Conservation (phyloP, 2,888 invertebrate species). For the Agrochola lota region DNA sequence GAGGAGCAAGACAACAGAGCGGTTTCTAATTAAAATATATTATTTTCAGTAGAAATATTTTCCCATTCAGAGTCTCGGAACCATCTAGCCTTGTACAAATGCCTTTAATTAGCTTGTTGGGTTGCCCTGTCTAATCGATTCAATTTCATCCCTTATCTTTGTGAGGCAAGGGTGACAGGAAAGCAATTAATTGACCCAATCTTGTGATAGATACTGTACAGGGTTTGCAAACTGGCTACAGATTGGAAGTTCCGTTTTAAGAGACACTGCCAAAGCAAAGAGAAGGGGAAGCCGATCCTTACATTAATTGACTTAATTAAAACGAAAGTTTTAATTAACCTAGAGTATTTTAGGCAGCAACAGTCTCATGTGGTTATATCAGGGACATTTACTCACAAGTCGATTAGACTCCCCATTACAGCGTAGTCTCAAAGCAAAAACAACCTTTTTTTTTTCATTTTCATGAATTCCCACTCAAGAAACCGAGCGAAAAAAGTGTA, state of each 20-base stretch:
- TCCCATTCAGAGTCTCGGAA: background rate
- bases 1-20: background rate
- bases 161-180: conserved; percentile 48
- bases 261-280: background rate
- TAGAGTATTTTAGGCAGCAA: background rate
- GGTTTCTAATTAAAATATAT: background rate
- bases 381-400: no score
- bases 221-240: conserved; percentile 29
- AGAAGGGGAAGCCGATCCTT: background rate
- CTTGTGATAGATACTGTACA: conserved; percentile 34
- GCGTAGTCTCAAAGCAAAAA: background rate
- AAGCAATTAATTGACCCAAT: conserved; percentile 58
- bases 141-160: conserved; percentile 40
- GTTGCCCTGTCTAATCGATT: conserved; percentile 30
- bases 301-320: background rate
- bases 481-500: background rate
- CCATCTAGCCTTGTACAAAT: background rate
- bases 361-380: background rate
- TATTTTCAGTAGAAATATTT: background rate
- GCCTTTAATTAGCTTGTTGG: conserved; percentile 33
- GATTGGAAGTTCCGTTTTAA: conserved; percentile 24
- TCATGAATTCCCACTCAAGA: background rate
- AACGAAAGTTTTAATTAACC: background rate
- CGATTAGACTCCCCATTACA: no score
- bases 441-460: background rate